phyloP scores from a whole-genome alignment of 2,113 vertebrate genomes.

The Albula goreensis region DNA sequence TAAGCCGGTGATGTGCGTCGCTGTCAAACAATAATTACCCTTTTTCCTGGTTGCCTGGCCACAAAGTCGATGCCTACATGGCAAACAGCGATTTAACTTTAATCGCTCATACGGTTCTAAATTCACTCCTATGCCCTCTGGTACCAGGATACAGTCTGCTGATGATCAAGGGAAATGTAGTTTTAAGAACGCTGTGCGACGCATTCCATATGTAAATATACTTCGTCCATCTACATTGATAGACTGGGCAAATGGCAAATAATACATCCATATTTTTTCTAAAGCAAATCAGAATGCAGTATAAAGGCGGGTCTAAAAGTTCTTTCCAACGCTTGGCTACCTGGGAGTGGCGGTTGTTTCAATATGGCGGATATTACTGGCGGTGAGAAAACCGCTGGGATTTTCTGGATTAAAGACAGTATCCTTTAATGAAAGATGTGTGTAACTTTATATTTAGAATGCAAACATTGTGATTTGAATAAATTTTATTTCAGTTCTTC shows the following conservation, averaged over 20 bases:
- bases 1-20: no score
- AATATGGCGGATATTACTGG: constrained; percentile 83
- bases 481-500: background rate
- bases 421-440: constrained; percentile 57
- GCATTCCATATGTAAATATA: no score
- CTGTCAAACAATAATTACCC: no score
- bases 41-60: no score
- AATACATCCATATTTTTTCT: background rate
- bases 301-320: constrained; percentile 49
- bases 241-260: constrained; percentile 23
- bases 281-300: constrained; percentile 49
- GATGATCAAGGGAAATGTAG: constrained; percentile 29
- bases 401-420: constrained; percentile 77
- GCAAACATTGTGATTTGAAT: background rate
- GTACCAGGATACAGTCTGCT: constrained; percentile 39
- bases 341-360: constrained; percentile 90
- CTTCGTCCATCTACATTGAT: background rate
- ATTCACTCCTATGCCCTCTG: background rate
- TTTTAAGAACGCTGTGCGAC: background rate
- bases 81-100: no score
- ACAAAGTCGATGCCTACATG: no score
- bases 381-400: constrained; percentile 44
- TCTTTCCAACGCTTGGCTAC: constrained; percentile 61
- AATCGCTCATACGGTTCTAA: no score
- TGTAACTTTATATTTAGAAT: background rate